Conservation (phyloP, 2,797 vertebrate species). For the Acropternis orthonyx region DNA sequence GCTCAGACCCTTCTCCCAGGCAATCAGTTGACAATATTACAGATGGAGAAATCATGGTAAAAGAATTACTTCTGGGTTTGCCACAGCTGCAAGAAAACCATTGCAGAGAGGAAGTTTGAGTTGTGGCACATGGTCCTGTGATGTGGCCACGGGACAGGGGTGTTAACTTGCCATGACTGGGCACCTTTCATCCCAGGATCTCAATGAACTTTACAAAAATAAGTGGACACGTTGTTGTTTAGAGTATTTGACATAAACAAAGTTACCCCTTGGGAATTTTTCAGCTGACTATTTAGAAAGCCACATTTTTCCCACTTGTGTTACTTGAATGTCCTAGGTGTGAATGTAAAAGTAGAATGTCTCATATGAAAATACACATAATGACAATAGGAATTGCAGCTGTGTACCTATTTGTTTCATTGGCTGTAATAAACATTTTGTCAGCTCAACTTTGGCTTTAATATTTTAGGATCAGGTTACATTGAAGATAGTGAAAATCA, state of each 20-base stretch:
- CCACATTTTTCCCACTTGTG: not conserved
- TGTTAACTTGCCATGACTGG: not conserved
- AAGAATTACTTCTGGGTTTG: not conserved
- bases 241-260: not conserved
- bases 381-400: not conserved
- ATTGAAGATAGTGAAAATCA: constrained; percentile 75
- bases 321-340: not conserved
- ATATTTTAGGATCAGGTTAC: constrained; percentile 66
- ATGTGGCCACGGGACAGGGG: not conserved
- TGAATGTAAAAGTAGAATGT: not conserved
- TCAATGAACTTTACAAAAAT: not conserved
- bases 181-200: not conserved
- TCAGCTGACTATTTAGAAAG: not conserved
- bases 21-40: not conserved
- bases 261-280: not conserved
- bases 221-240: not conserved
- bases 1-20: not conserved
- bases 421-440: not conserved
- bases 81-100: not conserved
- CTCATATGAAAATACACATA: not conserved
- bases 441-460: not conserved
- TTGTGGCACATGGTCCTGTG: not conserved
- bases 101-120: not conserved
- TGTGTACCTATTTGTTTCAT: not conserved
- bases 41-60: not conserved